A percentile compares a stretch with the other conserved stretches of the same genome.
Conservation (phyloP, 2,797 vertebrate genomes). For the Ataeniobius toweri region DNA sequence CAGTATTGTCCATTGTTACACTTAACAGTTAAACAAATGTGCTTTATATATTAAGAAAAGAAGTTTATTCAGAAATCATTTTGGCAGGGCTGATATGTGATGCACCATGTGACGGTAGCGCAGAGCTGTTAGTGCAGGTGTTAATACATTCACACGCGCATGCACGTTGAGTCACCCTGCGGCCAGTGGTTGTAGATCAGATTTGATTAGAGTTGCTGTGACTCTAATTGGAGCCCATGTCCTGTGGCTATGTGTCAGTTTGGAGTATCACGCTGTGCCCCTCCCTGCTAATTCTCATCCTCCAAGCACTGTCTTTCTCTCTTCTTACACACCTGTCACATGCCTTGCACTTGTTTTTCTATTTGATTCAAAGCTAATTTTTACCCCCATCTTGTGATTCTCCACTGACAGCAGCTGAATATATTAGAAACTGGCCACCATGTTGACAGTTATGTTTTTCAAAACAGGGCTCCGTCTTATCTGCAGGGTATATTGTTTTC, state of each 20-base stretch:
- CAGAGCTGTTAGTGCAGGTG: slow-evolving; percentile 21
- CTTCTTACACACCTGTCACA: slow-evolving; percentile 9
- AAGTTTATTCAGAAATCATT: not conserved
- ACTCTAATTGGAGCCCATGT: slow-evolving; percentile 72
- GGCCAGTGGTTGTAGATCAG: slow-evolving; percentile 71
- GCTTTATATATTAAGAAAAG: not conserved
- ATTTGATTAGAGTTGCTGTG: slow-evolving; percentile 72
- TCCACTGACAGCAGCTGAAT: not conserved
- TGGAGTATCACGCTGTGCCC: slow-evolving; percentile 59
- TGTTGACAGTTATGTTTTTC: slow-evolving; percentile 7
- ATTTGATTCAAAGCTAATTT: slow-evolving; percentile 6
- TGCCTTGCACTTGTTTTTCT: slow-evolving; percentile 28
- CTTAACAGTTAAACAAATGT: not conserved
- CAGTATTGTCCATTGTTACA: slow-evolving; percentile 22
- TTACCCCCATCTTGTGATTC: slow-evolving; percentile 3
- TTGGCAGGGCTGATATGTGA: slow-evolving; percentile 15
- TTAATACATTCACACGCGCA: slow-evolving; percentile 20
- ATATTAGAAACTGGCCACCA: not conserved
- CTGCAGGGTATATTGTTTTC: not conserved
- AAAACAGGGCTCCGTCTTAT: not conserved
- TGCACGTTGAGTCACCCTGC: slow-evolving; percentile 39
- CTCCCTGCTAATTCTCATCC: slow-evolving; percentile 33
- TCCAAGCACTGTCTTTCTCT: slow-evolving; percentile 16
- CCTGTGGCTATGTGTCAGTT: slow-evolving; percentile 71
- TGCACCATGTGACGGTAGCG: slow-evolving; percentile 2